A percentile compares a stretch with the other conserved stretches of the same genome.
These are phyloP conservation scores for Panzeria rudis DNA, from an alignment of 2,888 invertebrate genomes.

Conservation along the genomic window DNA sequence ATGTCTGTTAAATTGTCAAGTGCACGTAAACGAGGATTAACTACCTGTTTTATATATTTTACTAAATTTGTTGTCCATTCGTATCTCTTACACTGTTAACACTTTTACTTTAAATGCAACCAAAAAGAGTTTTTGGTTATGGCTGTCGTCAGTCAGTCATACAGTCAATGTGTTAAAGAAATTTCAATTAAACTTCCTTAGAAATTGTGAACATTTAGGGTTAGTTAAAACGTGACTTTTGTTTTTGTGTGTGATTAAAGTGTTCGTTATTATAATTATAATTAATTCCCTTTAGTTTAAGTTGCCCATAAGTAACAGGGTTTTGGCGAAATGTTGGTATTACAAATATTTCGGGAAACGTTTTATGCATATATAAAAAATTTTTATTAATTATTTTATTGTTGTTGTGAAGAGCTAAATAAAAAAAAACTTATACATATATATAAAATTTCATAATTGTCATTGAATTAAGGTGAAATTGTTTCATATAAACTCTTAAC, in stretches of 20 bases:
- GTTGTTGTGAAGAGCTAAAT: not conserved
- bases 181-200: conserved; percentile 53
- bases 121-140: conserved; percentile 10
- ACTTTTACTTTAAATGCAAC: conserved; percentile 58
- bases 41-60: conserved; percentile 38
- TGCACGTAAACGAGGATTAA: conserved; percentile 19
- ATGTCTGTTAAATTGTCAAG: conserved; percentile 67
- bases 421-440: not conserved
- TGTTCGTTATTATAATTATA: not conserved
- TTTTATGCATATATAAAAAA: conserved; percentile 35
- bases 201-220: conserved; percentile 57
- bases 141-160: not conserved
- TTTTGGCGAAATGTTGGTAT: conserved; percentile 42
- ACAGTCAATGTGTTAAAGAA: conserved; percentile 41
- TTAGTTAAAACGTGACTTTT: conserved; percentile 55
- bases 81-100: conserved; percentile 36
- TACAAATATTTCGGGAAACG: conserved; percentile 12
- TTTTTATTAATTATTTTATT: conserved; percentile 1
- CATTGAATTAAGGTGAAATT: not conserved
- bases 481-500: not conserved
- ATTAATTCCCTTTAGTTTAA: conserved; percentile 1
- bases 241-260: not conserved
- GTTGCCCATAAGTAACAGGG: not conserved
- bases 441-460: conserved; percentile 15
- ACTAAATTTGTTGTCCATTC: not conserved